These are phyloP conservation scores for Lepus europaeus DNA, from an alignment of 2,113 vertebrate species.

Conservation along the genomic window DNA sequence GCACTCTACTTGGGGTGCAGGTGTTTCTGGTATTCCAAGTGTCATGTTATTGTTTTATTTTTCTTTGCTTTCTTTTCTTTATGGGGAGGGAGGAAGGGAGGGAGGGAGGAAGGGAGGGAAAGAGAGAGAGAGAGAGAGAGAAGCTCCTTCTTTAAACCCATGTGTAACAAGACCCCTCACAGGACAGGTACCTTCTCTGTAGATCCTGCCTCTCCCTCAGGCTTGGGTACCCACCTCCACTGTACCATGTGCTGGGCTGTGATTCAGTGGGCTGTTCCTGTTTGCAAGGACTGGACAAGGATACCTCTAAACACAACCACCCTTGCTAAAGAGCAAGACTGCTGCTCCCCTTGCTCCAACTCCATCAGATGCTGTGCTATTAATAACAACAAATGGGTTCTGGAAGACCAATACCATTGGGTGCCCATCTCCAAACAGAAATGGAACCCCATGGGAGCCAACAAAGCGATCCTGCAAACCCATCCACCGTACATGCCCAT, in stretches of 20 bases:
- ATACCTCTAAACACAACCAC: neutral
- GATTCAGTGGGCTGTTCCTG: neutral
- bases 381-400: slow-evolving; percentile 38
- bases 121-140: too few relatives aligned
- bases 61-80: too few relatives aligned
- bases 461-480: slow-evolving; percentile 33
- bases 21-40: neutral
- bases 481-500: neutral
- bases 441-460: neutral
- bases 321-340: neutral
- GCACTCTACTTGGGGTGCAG: too few relatives aligned
- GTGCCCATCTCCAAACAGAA: slow-evolving; percentile 57
- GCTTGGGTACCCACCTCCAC: neutral
- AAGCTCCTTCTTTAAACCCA: neutral
- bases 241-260: neutral
- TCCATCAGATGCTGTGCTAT: neutral
- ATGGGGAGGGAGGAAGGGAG: too few relatives aligned
- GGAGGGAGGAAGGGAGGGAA: too few relatives aligned
- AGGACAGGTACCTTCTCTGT: neutral
- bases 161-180: neutral
- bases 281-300: neutral
- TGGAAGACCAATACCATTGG: neutral
- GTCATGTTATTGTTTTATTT: too few relatives aligned
- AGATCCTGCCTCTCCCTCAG: neutral
- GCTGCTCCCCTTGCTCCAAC: neutral